These are phyloP conservation scores for Lamellibrachia luymesi DNA, from an alignment of 1,140 invertebrate genomes.

Conservation along the genomic window DNA sequence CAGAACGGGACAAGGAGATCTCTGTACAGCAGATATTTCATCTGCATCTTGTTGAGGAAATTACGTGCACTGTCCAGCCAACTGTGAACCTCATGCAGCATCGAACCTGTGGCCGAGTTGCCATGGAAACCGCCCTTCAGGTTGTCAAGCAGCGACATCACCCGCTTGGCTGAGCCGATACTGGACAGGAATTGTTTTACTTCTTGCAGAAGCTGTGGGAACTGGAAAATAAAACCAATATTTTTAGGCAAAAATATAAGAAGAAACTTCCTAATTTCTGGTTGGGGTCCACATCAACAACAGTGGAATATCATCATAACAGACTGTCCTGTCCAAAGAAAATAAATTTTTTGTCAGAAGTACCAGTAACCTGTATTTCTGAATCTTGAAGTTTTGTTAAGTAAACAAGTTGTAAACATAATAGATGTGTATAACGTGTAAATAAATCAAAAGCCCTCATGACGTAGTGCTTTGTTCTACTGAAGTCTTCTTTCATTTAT, in stretches of 20 bases:
- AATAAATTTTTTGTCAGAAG: no score
- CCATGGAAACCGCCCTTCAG: neutral
- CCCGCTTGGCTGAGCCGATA: slow-evolving; percentile 31
- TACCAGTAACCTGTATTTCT: no score
- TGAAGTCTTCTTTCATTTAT: no score
- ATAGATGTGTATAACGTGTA: no score
- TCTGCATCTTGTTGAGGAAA: slow-evolving; percentile 12
- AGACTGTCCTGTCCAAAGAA: no score
- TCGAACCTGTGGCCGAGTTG: neutral
- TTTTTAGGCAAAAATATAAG: neutral
- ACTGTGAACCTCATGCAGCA: slow-evolving; percentile 12
- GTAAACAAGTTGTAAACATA: no score
- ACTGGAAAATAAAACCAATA: slow-evolving; percentile 32
- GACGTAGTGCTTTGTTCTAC: no score
- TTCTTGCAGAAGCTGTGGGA: slow-evolving; percentile 34
- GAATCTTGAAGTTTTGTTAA: no score
- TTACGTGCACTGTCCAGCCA: neutral
- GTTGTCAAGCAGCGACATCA: slow-evolving; percentile 35
- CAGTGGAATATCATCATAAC: no score
- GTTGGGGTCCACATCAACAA: neutral
- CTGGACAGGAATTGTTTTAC: slow-evolving; percentile 37
- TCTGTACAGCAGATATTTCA: slow-evolving; percentile 38
- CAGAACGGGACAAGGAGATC: slow-evolving; percentile 46
- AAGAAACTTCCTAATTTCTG: neutral
- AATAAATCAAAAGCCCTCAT: no score